These are phyloP conservation scores for Tinea semifulvella DNA, from an alignment of 2,888 invertebrate genomes.

Conservation along the genomic window DNA sequence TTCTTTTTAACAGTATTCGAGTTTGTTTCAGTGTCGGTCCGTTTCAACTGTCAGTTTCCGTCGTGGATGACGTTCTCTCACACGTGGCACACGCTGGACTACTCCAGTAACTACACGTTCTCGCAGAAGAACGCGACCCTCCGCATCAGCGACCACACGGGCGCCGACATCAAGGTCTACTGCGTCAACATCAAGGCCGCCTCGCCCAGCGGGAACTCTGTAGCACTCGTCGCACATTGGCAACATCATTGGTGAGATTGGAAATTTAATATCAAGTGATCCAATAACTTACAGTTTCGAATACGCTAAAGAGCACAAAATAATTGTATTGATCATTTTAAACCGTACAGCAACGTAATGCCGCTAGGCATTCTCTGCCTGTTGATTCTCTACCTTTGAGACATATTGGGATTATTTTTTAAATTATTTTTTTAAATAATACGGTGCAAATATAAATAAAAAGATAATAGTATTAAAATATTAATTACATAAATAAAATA, in stretches of 20 bases:
- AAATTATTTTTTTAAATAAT: too few relatives aligned
- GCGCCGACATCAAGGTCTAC: constrained; percentile 71
- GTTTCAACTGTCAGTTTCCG: constrained; percentile 86
- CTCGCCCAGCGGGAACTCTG: constrained; percentile 59
- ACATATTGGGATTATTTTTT: too few relatives aligned
- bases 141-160: constrained; percentile 70
- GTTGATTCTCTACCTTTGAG: too few relatives aligned
- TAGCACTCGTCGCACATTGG: constrained; percentile 65
- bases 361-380: too few relatives aligned
- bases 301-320: too few relatives aligned
- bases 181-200: constrained; percentile 70
- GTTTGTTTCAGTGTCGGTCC: constrained; percentile 72
- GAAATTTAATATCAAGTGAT: background rate
- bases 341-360: too few relatives aligned
- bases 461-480: too few relatives aligned
- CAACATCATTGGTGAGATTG: constrained; percentile 58
- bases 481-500: too few relatives aligned
- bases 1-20: too few relatives aligned
- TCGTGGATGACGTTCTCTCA: constrained; percentile 84
- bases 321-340: too few relatives aligned
- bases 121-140: constrained; percentile 82
- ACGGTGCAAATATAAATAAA: too few relatives aligned
- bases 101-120: constrained; percentile 85
- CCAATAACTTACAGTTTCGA: too few relatives aligned
- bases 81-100: constrained; percentile 92